Conservation (phyloP, 2,113 vertebrate species). For the Silurus meridionalis region DNA sequence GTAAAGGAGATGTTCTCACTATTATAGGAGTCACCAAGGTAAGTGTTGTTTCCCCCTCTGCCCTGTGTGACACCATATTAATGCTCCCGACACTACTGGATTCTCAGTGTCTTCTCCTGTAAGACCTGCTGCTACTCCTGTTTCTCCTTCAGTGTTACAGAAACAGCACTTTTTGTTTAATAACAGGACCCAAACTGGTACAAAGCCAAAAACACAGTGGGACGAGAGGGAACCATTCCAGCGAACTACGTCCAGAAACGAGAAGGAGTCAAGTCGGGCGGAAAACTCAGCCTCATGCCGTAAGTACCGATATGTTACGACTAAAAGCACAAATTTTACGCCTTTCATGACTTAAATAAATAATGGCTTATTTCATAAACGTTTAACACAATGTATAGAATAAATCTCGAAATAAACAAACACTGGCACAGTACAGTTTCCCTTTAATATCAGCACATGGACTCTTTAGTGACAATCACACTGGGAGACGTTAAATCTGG, state of each 20-base stretch:
- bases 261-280: slow-evolving; percentile 87
- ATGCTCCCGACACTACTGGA: neutral
- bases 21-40: slow-evolving; percentile 95
- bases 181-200: slow-evolving; percentile 97
- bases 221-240: slow-evolving; percentile 90
- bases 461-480: no score
- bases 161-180: neutral
- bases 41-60: slow-evolving; percentile 30
- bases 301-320: slow-evolving; percentile 72
- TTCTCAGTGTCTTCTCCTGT: neutral
- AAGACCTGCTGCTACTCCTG: neutral
- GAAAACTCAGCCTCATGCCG: slow-evolving; percentile 98
- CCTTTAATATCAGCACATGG: no score
- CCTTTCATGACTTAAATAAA: no score
- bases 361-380: neutral
- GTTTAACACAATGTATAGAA: neutral
- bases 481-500: no score
- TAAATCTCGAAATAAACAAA: neutral
- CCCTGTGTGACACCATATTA: neutral
- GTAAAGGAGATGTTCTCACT: slow-evolving; percentile 92
- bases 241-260: slow-evolving; percentile 96
- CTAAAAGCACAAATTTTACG: neutral
- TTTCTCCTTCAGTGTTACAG: neutral
- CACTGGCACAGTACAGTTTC: no score
- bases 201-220: slow-evolving; percentile 91